Percentiles rank a stretch among this genome's conserved stretches.
Evolutionary conservation across 2,888 invertebrate species (phyloP).

Genomic region (Drosophila emarginata): DNA sequence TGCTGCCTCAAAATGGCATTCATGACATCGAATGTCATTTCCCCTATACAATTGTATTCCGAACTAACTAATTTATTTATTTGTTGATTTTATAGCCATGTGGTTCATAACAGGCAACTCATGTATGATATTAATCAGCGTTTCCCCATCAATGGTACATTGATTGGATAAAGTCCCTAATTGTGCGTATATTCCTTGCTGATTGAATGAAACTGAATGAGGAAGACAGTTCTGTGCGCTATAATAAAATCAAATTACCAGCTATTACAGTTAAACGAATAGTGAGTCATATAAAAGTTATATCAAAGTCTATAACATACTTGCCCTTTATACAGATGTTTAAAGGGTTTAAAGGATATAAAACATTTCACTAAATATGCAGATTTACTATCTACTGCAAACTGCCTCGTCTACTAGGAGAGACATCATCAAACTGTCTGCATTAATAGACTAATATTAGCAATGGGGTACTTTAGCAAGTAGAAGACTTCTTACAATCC

Average conservation of each 20-base stretch:
- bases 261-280: background rate
- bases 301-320: background rate
- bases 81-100: conserved; percentile 16
- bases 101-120: background rate
- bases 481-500: no score
- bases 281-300: conserved; percentile 1
- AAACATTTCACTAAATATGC: background rate
- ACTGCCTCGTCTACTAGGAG: no score
- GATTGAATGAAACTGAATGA: conserved; percentile 1
- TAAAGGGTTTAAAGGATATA: background rate
- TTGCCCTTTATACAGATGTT: background rate
- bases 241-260: conserved; percentile 3
- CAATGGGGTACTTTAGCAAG: no score
- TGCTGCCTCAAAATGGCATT: background rate
- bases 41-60: conserved; percentile 6
- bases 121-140: conserved; percentile 11
- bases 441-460: no score
- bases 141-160: conserved; percentile 9
- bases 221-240: background rate
- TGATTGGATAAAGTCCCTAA: conserved; percentile 11
- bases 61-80: conserved; percentile 18
- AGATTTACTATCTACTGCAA: background rate
- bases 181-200: background rate
- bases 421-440: background rate
- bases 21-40: conserved; percentile 2